Evolutionary conservation across 2,113 vertebrate genomes (phyloP), one percentile per base, ranked within the genome.

Genomic region (Rhea pennata): DNA sequence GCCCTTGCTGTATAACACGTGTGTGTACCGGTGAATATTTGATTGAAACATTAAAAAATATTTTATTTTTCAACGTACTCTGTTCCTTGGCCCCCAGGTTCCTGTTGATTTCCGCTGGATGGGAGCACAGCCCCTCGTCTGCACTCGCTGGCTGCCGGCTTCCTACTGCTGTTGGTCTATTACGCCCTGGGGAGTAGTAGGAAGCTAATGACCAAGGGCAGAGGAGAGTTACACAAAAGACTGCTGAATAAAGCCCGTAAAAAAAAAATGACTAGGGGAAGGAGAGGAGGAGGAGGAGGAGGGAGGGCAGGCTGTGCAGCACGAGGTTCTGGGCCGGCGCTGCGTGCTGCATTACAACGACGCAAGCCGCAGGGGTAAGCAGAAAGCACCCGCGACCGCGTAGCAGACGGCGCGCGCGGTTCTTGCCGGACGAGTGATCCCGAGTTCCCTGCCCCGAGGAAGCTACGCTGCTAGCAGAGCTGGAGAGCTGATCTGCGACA

Each of bases 181-280:
- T 54, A 73, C 64, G 74, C 94, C 24, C 59, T 0, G 59, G 66
- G 83, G 84, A 91, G 75, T 33, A 74, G 67, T 50, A 67, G 70
- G 81, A 95, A 91, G 78, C 91, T 95, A 87, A 95, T 88, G 91
- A 91, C 91, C 81, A 61, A 87, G 66, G 70, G 62, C 81, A 94
- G 95, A 70, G 69, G 61, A 94, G 58, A 92, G 75, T 76, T 93
- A 21, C 78, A 96, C 82, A 96, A 93, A 93, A 93, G 81, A 17
- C 82, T 83, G 87, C 81, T 71, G 87, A 96, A 96, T 91, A 83
- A 94, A 95, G 84, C 81, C 92, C 39, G 46, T 67, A 82, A 84
- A 72, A 93, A 93, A 82, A 88, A 93, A 94, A 80, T 76, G 93
- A 71, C 66, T 20, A 20, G 5, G 58, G 20, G 62, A 29, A 88